A percentile compares a stretch with the other conserved stretches of the same genome.
Evolutionary conservation across 2,113 vertebrate species (phyloP).

Genomic region (Lagopus muta): DNA sequence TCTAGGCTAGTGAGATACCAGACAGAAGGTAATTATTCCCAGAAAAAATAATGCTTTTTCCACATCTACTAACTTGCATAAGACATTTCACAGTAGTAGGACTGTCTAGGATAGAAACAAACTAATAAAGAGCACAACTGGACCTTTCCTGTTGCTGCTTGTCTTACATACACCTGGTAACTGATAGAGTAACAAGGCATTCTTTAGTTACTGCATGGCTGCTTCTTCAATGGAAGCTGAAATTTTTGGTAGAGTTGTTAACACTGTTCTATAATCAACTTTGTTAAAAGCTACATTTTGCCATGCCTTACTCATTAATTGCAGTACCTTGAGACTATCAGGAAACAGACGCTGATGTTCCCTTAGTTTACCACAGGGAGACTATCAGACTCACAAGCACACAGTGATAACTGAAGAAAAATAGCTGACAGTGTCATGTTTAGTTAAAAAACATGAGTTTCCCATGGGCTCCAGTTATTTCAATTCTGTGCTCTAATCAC

Average conservation of each 20-base stretch:
- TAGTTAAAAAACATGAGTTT: not conserved
- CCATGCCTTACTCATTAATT: not conserved
- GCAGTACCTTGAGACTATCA: not conserved
- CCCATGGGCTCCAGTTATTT: not conserved
- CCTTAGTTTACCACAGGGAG: not conserved
- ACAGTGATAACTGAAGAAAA: not conserved
- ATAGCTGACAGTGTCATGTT: not conserved
- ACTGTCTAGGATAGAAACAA: not conserved
- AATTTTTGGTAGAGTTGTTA: not conserved
- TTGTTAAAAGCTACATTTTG: not conserved
- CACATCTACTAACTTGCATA: not conserved
- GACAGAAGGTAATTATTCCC: not conserved
- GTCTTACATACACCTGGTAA: not conserved
- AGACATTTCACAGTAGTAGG: not conserved
- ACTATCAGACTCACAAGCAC: not conserved
- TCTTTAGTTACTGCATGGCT: not conserved
- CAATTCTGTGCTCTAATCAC: not conserved
- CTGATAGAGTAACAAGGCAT: fast-evolving
- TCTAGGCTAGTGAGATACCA: not conserved
- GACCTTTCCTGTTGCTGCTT: not conserved
- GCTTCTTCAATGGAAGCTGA: not conserved
- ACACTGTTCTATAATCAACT: not conserved
- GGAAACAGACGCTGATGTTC: not conserved
- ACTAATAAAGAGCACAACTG: not conserved
- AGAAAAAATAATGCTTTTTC: not conserved